Conservation (phyloP, 2,797 vertebrate species). For the Anas acuta region DNA sequence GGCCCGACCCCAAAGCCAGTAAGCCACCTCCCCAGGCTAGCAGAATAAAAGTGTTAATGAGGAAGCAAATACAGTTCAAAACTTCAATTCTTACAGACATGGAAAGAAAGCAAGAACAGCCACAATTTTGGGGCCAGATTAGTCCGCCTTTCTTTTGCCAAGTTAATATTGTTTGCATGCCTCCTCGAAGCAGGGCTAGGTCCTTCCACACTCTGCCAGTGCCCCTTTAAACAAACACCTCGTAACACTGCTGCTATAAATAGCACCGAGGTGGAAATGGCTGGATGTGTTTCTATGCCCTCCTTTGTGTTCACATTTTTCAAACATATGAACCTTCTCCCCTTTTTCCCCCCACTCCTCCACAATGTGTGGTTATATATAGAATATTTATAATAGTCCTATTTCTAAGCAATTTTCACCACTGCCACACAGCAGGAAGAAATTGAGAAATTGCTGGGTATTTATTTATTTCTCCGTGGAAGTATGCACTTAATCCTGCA, state of each 20-base stretch:
- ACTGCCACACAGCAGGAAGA: slow-evolving; percentile 55
- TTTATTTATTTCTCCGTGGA: slow-evolving; percentile 50
- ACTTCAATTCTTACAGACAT: not conserved
- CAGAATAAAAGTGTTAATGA: slow-evolving; percentile 41
- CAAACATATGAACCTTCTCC: slow-evolving; percentile 23
- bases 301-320: slow-evolving; percentile 53
- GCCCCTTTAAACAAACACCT: slow-evolving; percentile 71
- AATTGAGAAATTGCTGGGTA: slow-evolving; percentile 66
- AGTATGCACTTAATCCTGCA: slow-evolving; percentile 37
- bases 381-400: slow-evolving; percentile 52
- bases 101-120: not conserved
- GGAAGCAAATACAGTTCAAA: not conserved
- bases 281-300: slow-evolving; percentile 55
- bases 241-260: slow-evolving; percentile 43
- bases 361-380: slow-evolving; percentile 33
- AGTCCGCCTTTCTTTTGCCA: not conserved
- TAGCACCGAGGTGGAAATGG: slow-evolving; percentile 55
- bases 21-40: not conserved
- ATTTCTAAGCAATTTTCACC: slow-evolving; percentile 64
- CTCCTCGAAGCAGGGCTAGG: slow-evolving; percentile 39
- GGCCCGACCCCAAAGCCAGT: not conserved
- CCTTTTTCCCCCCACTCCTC: not conserved
- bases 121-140: not conserved
- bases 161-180: slow-evolving; percentile 42
- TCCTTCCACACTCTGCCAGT: not conserved